Conservation (phyloP, 1,140 invertebrate genomes). For the Armadillidium nasatum region DNA sequence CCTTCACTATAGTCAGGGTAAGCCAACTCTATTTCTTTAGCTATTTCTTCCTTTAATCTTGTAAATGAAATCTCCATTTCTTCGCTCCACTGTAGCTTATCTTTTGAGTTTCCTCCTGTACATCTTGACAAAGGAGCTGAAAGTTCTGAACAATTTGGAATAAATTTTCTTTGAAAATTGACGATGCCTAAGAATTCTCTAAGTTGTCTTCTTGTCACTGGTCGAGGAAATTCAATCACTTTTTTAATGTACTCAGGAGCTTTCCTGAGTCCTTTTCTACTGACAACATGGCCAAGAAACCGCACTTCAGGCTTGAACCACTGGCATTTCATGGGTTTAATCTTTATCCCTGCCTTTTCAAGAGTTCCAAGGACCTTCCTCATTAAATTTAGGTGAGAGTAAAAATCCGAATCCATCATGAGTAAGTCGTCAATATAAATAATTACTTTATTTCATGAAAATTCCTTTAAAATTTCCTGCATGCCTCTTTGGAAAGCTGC, state of each 20-base stretch:
- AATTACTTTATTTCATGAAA: not conserved
- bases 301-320: slow-evolving; percentile 7
- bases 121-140: too few species aligned
- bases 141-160: not conserved
- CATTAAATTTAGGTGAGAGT: slow-evolving; percentile 3
- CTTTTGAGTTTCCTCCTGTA: not conserved
- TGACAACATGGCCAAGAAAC: slow-evolving; percentile 17
- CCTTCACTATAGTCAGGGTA: too few species aligned
- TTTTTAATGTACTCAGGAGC: not conserved
- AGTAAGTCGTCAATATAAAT: not conserved
- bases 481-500: not conserved
- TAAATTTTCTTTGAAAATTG: slow-evolving; percentile 24
- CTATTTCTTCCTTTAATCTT: not conserved
- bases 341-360: not conserved
- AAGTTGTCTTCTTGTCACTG: not conserved
- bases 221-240: not conserved
- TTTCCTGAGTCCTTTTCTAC: not conserved
- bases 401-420: not conserved
- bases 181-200: not conserved
- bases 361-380: not conserved
- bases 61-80: not conserved
- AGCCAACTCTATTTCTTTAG: not conserved
- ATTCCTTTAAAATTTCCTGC: not conserved
- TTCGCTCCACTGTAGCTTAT: too few species aligned
- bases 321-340: slow-evolving; percentile 7